phyloP scores from a whole-genome alignment of 1,140 invertebrate genomes.

The Caenorhabditis elegans region WBcel235 BX284602.5:5673501-5674000 shows the following conservation, averaged over 20 bases:
- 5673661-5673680: conserved; percentile 89
- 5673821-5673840: conserved; percentile 71
- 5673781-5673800: conserved; percentile 70
- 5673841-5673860: conserved; percentile 8
- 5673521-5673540: conserved; percentile 74
- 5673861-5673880: conserved; percentile 6
- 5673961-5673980: conserved; percentile 71
- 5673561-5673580: conserved; percentile 72
- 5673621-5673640: conserved; percentile 91
- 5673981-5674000: conserved; percentile 67
- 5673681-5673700: conserved; percentile 77
- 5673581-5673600: conserved; percentile 71
- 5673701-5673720: conserved; percentile 89
- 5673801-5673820: conserved; percentile 77
- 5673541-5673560: conserved; percentile 52
- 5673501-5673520: conserved; percentile 76
- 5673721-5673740: conserved; percentile 90
- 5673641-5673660: conserved; percentile 86
- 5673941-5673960: conserved; percentile 56
- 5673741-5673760: conserved; percentile 84
- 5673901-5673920: conserved; percentile 29
- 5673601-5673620: conserved; percentile 78
- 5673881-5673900: not conserved
- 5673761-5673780: conserved; percentile 74
- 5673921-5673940: not conserved